Evolutionary conservation across 2,113 vertebrate species (phyloP), one percentile per base, ranked within the genome.

Genomic region (Anseranas semipalmata): DNA sequence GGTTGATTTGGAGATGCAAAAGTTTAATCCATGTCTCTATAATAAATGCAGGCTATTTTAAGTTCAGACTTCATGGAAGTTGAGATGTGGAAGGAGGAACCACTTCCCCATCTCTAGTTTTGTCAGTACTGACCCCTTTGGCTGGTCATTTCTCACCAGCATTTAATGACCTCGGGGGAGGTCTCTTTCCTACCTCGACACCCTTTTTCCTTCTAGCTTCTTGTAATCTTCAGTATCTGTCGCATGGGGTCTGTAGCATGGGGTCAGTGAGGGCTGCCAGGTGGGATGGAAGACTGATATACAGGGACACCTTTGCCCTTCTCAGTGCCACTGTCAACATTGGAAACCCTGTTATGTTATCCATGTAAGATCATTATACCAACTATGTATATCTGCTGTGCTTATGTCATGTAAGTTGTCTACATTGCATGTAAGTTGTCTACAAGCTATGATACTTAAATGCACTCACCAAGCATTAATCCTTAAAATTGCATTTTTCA

Each of bases 361-460:
- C 56, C 12, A 3, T 74, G 21, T 8, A 33, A 58, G 6, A 59
- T 32, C 17, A 4, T 63, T 32, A 7, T 78, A 37, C 18, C 11
- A n/a, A 4, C 8, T 41, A n/a, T 33, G 3, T 33, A 3, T 19
- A 7, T 28, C 20, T 74, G 41, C 35, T 81, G 68, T 59, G 52
- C 14, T 19, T 78, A 19, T 91, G 53, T 21, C 20, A 7, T 9
- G 1, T 0, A 22, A 3, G 8, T 58, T 78, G 8, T 32, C 22
- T 43, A 3, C 4, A 13, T 37, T 30, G 13, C 20, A 7, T 9
- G 1, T 0, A 22, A 3, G 8, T 58, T 78, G 8, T 32, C 22
- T 43, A 30, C 39, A 73, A 60, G 2, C 24, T 3, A 4, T 7
- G 18, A 3, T 56, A 58, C 7, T 67, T 48, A n/a, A n/a, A n/a